A percentile compares a stretch with the other conserved stretches of the same genome.
Conservation (phyloP, 2,888 invertebrate genomes). For the Limnephilus marmoratus region DNA sequence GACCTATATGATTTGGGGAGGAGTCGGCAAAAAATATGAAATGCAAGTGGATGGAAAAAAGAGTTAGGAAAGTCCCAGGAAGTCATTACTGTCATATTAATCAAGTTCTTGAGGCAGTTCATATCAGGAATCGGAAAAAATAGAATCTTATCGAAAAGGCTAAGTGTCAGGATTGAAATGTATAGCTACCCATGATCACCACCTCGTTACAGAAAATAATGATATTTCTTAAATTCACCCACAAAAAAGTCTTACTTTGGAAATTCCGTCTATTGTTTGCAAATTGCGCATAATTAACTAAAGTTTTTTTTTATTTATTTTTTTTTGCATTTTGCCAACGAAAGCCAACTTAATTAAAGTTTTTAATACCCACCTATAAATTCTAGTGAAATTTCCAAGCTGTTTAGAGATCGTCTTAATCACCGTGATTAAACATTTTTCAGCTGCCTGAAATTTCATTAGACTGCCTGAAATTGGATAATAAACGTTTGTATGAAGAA, state of each 20-base stretch:
- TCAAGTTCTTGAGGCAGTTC: not conserved
- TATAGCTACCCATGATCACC: not conserved
- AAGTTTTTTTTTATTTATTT: not conserved
- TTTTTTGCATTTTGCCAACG: not conserved
- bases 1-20: not conserved
- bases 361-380: not conserved
- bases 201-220: not conserved
- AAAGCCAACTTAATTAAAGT: not conserved
- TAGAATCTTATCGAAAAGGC: too few relatives aligned
- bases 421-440: not conserved
- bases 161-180: too few relatives aligned
- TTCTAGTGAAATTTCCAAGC: not conserved
- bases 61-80: not conserved
- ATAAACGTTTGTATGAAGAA: not conserved
- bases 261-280: not conserved
- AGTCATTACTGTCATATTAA: not conserved
- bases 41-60: not conserved
- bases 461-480: not conserved
- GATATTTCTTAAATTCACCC: not conserved
- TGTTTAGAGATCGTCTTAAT: not conserved
- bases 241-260: not conserved
- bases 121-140: not conserved
- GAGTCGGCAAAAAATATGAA: not conserved
- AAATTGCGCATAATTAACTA: not conserved
- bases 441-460: not conserved